Conservation (phyloP, 2,888 invertebrate genomes). For the Eilema griseolum region DNA sequence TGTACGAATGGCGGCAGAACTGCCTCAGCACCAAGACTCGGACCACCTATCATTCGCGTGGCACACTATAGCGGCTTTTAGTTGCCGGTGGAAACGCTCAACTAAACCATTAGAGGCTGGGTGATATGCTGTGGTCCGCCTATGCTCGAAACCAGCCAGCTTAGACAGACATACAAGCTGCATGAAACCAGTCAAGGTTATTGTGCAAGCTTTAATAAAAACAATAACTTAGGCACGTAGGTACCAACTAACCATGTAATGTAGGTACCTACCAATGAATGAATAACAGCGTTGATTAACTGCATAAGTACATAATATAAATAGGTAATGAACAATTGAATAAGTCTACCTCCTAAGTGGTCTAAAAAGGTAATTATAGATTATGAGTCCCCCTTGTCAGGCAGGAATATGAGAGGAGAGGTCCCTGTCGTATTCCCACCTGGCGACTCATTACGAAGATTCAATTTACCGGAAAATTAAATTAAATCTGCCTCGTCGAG, state of each 20-base stretch:
- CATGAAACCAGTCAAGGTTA: constrained; percentile 21
- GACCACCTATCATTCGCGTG: too few relatives aligned
- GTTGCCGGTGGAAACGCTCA: too few relatives aligned
- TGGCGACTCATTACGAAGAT: too few relatives aligned
- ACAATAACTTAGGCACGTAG: constrained; percentile 34
- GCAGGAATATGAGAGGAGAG: too few relatives aligned
- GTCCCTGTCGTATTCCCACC: too few relatives aligned
- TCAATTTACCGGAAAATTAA: neutral
- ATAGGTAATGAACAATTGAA: constrained; percentile 1
- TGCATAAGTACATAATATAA: neutral
- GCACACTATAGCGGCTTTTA: too few relatives aligned
- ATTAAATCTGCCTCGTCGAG: neutral
- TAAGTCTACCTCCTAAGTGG: too few relatives aligned
- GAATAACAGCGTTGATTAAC: constrained; percentile 14
- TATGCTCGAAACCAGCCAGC: too few relatives aligned
- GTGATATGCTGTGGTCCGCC: too few relatives aligned
- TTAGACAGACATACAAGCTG: neutral
- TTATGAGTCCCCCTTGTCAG: too few relatives aligned
- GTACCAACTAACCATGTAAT: neutral
- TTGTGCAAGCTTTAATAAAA: constrained; percentile 33
- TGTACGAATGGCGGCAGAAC: constrained; percentile 90
- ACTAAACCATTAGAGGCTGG: too few relatives aligned
- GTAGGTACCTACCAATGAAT: constrained; percentile 7
- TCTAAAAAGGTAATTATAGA: too few relatives aligned
- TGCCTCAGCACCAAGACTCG: constrained; percentile 90